Evolutionary conservation across 1,140 invertebrate species (phyloP), one percentile per base, ranked within the genome.

Genomic region (Bacillus rossius): DNA sequence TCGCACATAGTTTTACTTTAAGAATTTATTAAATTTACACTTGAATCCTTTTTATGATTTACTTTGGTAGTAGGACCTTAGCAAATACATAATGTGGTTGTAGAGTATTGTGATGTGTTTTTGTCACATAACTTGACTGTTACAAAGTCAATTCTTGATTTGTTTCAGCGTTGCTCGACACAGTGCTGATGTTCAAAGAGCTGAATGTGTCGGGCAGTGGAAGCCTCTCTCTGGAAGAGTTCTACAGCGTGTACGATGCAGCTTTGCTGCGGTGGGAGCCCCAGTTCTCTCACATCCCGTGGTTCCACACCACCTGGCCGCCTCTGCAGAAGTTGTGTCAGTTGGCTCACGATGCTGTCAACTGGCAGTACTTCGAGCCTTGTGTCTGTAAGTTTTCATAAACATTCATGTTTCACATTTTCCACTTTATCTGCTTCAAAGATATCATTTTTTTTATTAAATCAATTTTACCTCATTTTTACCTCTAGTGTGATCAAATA

Each of bases 131-230:
- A n/a, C n/a, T n/a, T n/a, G n/a, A n/a, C n/a, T n/a, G n/a, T n/a
- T n/a, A n/a, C n/a, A n/a, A n/a, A n/a, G n/a, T n/a, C n/a, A n/a
- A n/a, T n/a, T n/a, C n/a, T n/a, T n/a, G n/a, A n/a, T n/a, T n/a
- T n/a, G n/a, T 72, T 76, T 10, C 70, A 91, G 90, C 78, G 62
- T 79, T 80, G n/a, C 74, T 82, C 66, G 91, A 94, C 70, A 80
- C 88, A 17, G 83, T 92, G 62, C 74, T 95, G 57, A 87, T 88
- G 76, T 95, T 91, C 76, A 86, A 87, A 69, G 82, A 88, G 60
- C 75, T 94, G 65, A 91, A 93, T 69, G 72, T 75, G 20, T 84
- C 84, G 4, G 79, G 79, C 16, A 80, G 74, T 29, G 88, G 89
- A 2, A 74, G 74, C 3, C 70, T 94, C 8, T 84, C 77, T 43